Base-by-base conservation (phyloP, 2,113 vertebrate genomes). In the Vulpes lagopus region DNA sequence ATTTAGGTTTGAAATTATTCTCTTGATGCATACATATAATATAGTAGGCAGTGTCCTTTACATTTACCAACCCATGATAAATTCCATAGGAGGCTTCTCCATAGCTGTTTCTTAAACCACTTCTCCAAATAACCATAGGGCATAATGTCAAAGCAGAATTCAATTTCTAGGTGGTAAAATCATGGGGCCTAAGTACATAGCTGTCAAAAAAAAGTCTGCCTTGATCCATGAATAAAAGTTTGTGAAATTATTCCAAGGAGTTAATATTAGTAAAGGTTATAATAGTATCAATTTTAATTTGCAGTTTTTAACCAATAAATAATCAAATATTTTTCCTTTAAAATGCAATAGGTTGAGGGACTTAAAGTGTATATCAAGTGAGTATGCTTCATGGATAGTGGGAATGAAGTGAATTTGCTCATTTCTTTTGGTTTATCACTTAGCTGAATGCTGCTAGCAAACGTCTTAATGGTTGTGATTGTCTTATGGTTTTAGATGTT, bases 1-100 rank as follows among this genome's bases (percentile, higher is more conserved):
- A 35, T 51, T 92, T 83, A 74, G 55, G 38, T 83, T 73, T 92
- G 55, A 73, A 73, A 55, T 92, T 92, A 92, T 51, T 73, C 35
- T 82, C 90, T 57, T 73, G 15, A 83, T 27, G 55, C 22, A 51
- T 62, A 25, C 20, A 14, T 51, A 60, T 82, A 30, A 53, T 67
- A 0, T 80, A 38, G 49, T 30, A 38, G 53, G 15, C 67, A 73
- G 53, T 64, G 43, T 79, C 74, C 22, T 51, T 53, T 55, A 64
- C 19, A 55, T 35, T 78, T 64, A 65, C 38, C 59, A 91, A 65
- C 14, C n/a, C 35, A 32, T 57, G 23, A 91, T 55, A 67, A 79
- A 38, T 51, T 73, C 55, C 35, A 32, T 25, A 49, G 22, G 35
- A 71, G 53, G 9, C 82, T 59, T 71, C 35, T n/a, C 14, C 6